These are phyloP conservation scores for Dipodomys ordii DNA, from an alignment of 2,113 vertebrate genomes.

Conservation along the genomic window DNA sequence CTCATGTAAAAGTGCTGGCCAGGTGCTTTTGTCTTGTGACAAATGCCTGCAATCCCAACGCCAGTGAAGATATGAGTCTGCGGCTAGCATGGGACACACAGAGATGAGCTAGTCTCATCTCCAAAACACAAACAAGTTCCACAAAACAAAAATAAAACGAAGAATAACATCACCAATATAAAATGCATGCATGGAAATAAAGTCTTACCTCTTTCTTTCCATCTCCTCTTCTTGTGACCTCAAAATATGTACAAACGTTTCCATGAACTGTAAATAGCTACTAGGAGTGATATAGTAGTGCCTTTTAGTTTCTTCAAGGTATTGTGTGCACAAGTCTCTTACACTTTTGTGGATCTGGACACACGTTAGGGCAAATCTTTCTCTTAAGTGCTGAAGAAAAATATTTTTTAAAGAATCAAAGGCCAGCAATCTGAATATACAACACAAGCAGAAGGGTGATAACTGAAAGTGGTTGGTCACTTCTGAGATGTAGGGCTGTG, in stretches of 20 bases:
- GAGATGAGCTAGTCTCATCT: no score
- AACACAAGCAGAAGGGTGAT: not conserved
- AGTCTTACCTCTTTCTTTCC: constrained; percentile 74
- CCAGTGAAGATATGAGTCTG: no score
- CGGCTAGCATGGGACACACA: no score
- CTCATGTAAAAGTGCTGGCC: no score
- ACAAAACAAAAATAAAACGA: no score
- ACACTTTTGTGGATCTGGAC: constrained; percentile 81
- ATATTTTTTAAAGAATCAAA: constrained; percentile 56
- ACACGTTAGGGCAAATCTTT: constrained; percentile 60
- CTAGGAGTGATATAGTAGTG: constrained; percentile 74
- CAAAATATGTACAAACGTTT: constrained; percentile 76
- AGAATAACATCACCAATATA: not conserved
- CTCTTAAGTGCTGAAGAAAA: constrained; percentile 71
- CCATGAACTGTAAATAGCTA: constrained; percentile 77
- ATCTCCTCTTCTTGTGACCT: constrained; percentile 50
- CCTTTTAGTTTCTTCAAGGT: constrained; percentile 68
- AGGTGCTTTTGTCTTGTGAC: no score
- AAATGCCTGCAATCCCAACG: no score
- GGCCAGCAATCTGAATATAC: not conserved
- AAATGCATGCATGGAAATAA: not conserved
- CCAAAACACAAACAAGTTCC: no score
- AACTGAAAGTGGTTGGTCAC: not conserved
- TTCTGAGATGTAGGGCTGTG: not conserved
- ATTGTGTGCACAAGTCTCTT: constrained; percentile 56